These are phyloP conservation scores for Oopsacas minuta DNA, from an alignment of 37 sponge, comb jelly and placozoan species.

Conservation along the genomic window DNA sequence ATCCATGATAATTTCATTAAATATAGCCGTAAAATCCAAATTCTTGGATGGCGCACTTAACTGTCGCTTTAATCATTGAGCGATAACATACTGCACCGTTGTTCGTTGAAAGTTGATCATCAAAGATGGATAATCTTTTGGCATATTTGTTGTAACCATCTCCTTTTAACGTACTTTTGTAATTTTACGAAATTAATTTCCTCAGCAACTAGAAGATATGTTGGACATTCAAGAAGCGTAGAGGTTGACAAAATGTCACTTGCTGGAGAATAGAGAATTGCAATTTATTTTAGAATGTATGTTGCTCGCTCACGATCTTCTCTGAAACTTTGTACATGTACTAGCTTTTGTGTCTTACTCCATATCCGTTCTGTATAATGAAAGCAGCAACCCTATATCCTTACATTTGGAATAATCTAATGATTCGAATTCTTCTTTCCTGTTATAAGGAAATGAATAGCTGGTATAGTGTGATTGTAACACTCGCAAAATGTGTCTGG, in stretches of 20 bases:
- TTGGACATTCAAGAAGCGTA: not conserved
- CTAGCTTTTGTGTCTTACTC: not conserved
- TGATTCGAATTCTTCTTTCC: not conserved
- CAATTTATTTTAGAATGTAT: not conserved
- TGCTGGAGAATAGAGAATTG: not conserved
- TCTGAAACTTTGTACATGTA: not conserved
- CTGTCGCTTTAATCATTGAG: not conserved
- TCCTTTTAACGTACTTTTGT: not conserved
- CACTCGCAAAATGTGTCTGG: not conserved
- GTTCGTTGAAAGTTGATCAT: not conserved
- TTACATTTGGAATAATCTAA: not conserved
- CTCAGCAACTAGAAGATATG: not conserved
- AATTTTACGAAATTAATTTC: not conserved
- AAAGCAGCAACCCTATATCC: not conserved
- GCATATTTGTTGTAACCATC: not conserved
- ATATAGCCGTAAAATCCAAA: slow-evolving; percentile 7
- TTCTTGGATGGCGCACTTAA: not conserved
- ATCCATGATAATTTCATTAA: slow-evolving; percentile 5
- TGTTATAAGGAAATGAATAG: not conserved
- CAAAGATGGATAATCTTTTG: not conserved
- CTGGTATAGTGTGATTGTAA: not conserved
- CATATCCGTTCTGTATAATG: not conserved
- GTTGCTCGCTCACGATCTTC: not conserved
- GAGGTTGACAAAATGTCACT: slow-evolving; percentile 8
- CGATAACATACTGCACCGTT: not conserved